Conservation (phyloP, 2,797 vertebrate genomes). For the Enteromius paludinosus region DNA sequence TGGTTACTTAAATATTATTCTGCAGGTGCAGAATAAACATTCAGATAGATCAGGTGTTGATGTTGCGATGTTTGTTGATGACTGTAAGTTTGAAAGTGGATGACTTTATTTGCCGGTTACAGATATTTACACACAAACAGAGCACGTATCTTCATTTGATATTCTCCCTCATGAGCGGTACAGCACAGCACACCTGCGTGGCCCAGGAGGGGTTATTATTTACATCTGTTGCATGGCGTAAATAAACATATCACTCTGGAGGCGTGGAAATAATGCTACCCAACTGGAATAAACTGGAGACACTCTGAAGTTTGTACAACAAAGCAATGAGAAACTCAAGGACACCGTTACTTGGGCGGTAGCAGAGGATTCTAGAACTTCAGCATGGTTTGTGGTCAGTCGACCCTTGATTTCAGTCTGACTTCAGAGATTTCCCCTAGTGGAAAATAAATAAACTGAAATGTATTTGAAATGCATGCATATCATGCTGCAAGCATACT, state of each 20-base stretch:
- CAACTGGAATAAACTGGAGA: constrained; percentile 41
- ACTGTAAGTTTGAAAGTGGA: constrained; percentile 55
- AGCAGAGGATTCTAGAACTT: not conserved
- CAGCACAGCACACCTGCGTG: constrained; percentile 66
- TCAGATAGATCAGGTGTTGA: not conserved
- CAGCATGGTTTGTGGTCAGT: not conserved
- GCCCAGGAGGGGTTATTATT: constrained; percentile 66
- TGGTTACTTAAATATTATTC: not conserved
- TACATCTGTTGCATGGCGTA: constrained; percentile 68
- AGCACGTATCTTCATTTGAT: constrained; percentile 71
- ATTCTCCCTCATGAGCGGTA: constrained; percentile 66
- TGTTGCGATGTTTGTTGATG: constrained; percentile 43
- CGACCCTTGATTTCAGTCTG: not conserved
- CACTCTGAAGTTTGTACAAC: constrained; percentile 37
- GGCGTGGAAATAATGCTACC: constrained; percentile 64
- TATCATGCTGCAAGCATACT: too few relatives aligned
- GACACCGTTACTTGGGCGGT: not conserved
- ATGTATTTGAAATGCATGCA: too few relatives aligned
- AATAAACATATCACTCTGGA: constrained; percentile 75
- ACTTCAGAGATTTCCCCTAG: too few relatives aligned
- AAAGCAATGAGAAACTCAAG: constrained; percentile 23
- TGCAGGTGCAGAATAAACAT: not conserved
- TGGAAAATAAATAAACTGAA: too few relatives aligned
- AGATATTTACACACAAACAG: constrained; percentile 63
- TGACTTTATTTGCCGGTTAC: constrained; percentile 71